These are phyloP conservation scores for Phyllotreta striolata DNA, from an alignment of 2,888 invertebrate genomes.

Conservation along the genomic window DNA sequence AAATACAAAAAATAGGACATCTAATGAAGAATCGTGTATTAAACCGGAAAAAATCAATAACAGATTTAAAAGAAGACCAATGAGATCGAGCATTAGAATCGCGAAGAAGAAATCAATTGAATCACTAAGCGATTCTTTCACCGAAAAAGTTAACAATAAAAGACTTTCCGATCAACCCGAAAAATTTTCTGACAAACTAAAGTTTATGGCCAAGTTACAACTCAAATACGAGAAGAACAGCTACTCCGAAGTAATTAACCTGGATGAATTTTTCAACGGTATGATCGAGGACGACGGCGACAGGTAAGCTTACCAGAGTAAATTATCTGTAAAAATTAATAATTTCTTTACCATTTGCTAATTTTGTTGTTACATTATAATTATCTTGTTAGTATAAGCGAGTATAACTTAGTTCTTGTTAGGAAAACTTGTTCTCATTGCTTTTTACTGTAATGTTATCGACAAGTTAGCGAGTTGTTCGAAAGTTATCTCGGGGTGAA, in stretches of 20 bases:
- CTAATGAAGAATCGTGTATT: background rate
- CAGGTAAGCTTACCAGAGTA: conserved; percentile 19
- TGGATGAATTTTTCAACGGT: conserved; percentile 26
- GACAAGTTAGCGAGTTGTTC: too few species aligned
- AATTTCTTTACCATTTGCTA: too few species aligned
- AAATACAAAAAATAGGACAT: background rate
- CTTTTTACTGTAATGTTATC: too few species aligned
- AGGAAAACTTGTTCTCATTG: too few species aligned
- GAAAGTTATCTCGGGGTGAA: too few species aligned
- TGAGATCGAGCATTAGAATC: conserved; percentile 54
- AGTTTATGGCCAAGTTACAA: conserved; percentile 53
- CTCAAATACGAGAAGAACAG: conserved; percentile 47
- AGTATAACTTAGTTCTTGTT: too few species aligned
- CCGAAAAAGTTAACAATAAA: conserved; percentile 45
- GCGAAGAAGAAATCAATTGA: conserved; percentile 55
- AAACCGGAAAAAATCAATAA: conserved; percentile 33
- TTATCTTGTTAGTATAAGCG: too few species aligned
- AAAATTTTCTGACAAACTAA: conserved; percentile 50
- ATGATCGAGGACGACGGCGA: conserved; percentile 1
- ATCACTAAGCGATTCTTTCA: conserved; percentile 48
- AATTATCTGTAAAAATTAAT: background rate
- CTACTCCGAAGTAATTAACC: conserved; percentile 15
- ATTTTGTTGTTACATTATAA: too few species aligned
- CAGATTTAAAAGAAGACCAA: conserved; percentile 45
- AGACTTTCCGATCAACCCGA: conserved; percentile 36